These are phyloP conservation scores for Bufotes viridis DNA, from an alignment of 2,797 vertebrate genomes.

Conservation along the genomic window DNA sequence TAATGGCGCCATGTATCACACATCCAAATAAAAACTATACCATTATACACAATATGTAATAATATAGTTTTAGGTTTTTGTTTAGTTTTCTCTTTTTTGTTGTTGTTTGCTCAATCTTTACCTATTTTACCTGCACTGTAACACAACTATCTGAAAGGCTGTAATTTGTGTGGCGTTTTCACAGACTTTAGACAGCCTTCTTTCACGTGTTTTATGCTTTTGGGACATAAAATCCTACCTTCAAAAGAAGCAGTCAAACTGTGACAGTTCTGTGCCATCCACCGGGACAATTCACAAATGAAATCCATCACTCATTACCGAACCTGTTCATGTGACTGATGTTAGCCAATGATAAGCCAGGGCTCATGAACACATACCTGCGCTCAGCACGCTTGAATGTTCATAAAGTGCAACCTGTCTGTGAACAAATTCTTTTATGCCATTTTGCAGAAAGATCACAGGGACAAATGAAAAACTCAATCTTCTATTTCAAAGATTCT, in stretches of 20 bases:
- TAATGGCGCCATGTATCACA: too few species aligned
- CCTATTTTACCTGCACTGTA: background rate
- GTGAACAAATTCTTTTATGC: constrained; percentile 27
- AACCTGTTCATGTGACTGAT: constrained; percentile 22
- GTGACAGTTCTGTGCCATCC: constrained; percentile 19
- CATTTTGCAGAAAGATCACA: constrained; percentile 39
- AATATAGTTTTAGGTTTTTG: background rate
- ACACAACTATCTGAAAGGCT: background rate
- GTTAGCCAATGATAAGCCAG: constrained; percentile 29
- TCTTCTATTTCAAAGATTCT: constrained; percentile 31
- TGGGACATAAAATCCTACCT: constrained; percentile 1
- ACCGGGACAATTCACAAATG: constrained; percentile 4
- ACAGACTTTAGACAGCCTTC: constrained; percentile 15
- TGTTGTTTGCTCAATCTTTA: background rate
- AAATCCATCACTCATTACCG: constrained; percentile 13
- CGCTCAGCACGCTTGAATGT: constrained; percentile 33
- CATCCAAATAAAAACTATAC: too few species aligned
- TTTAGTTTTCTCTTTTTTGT: background rate
- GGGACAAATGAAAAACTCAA: constrained; percentile 26
- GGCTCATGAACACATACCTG: constrained; percentile 2
- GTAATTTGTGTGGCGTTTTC: constrained; percentile 12
- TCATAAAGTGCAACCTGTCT: constrained; percentile 32
- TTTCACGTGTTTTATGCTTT: background rate
- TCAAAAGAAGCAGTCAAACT: constrained; percentile 14
- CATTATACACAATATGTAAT: background rate